These are phyloP conservation scores for Caligus rogercresseyi DNA, from an alignment of 1,140 invertebrate genomes.

Conservation along the genomic window DNA sequence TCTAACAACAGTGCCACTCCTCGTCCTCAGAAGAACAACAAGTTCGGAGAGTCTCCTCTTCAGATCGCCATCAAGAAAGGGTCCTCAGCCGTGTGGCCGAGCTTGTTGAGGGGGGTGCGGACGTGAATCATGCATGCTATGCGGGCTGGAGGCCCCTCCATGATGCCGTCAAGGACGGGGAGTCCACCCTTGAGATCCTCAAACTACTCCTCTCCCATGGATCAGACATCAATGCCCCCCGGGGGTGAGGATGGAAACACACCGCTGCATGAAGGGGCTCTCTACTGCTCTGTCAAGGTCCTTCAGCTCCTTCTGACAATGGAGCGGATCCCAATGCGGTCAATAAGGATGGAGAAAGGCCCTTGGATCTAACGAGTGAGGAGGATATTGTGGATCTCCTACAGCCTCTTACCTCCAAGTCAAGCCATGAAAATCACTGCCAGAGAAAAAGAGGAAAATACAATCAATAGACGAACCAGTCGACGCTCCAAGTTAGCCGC, in stretches of 20 bases:
- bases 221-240: constrained; percentile 6
- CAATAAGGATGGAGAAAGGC: constrained; percentile 6
- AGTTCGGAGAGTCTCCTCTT: constrained; percentile 14
- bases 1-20: too few relatives aligned
- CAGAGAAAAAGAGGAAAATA: too few relatives aligned
- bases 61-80: constrained; percentile 9
- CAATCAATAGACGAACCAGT: too few relatives aligned
- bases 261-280: constrained; percentile 1
- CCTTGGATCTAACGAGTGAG: background rate
- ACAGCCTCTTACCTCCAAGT: too few relatives aligned
- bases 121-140: background rate
- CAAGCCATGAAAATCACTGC: too few relatives aligned
- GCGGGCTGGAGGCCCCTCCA: constrained; percentile 9
- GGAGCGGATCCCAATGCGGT: constrained; percentile 3
- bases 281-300: background rate
- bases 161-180: background rate
- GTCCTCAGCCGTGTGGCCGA: background rate
- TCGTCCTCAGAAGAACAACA: background rate
- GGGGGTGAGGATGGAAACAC: constrained; percentile 1
- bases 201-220: constrained; percentile 2
- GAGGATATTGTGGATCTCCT: too few relatives aligned
- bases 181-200: background rate
- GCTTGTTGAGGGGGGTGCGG: background rate
- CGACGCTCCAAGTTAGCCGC: too few relatives aligned
- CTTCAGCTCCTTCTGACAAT: constrained; percentile 2